Conservation (phyloP, 2,888 invertebrate genomes). For the Leptothorax acervorum region DNA sequence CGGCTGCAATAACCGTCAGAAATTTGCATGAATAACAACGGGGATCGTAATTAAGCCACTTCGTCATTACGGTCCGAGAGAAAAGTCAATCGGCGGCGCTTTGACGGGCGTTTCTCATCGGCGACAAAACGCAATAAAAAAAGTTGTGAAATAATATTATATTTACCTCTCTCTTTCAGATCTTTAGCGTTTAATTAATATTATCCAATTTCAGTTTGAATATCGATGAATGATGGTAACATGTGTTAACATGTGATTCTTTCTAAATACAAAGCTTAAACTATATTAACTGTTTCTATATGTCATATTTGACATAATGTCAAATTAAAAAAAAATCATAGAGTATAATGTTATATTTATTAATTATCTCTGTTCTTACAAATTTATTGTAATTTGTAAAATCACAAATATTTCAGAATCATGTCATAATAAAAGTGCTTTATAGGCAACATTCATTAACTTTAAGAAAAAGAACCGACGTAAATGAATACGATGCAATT, state of each 20-base stretch:
- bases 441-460: background rate
- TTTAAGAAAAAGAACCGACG: background rate
- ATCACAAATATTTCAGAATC: background rate
- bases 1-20: constrained; percentile 51
- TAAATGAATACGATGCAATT: background rate
- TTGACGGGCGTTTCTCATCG: constrained; percentile 21
- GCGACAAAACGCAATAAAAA: background rate
- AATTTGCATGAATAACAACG: constrained; percentile 57
- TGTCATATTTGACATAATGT: background rate
- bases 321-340: background rate
- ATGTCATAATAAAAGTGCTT: background rate
- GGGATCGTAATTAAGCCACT: constrained; percentile 55
- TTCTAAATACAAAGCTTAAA: background rate
- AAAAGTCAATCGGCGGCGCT: constrained; percentile 51
- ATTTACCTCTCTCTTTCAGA: background rate
- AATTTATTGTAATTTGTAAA: background rate
- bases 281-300: background rate
- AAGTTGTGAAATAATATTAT: constrained; percentile 13
- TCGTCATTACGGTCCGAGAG: constrained; percentile 40
- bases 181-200: background rate
- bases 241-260: background rate
- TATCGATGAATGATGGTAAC: background rate
- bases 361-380: background rate
- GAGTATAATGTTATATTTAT: background rate
- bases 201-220: constrained; percentile 4